Conservation (phyloP, 2,888 invertebrate genomes). For the Monoplex corrugatus region DNA sequence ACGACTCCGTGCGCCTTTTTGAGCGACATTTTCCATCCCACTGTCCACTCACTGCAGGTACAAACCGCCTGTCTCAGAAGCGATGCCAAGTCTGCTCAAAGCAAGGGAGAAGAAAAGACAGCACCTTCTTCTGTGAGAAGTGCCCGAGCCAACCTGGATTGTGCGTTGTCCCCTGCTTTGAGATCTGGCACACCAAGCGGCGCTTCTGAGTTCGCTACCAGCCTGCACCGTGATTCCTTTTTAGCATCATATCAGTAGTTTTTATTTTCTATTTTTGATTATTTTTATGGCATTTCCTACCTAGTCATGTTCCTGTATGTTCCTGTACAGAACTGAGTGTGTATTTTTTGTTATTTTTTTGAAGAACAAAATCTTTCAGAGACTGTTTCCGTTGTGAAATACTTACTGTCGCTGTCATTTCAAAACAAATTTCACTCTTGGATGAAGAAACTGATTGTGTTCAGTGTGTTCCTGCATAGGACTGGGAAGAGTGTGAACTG, state of each 20-base stretch:
- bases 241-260: neutral
- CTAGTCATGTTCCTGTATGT: neutral
- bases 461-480: neutral
- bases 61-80: neutral
- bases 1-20: neutral
- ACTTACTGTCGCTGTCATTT: neutral
- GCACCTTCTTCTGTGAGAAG: neutral
- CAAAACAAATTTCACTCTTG: neutral
- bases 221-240: too few species aligned
- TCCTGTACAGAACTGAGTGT: too few species aligned
- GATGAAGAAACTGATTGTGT: neutral
- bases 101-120: neutral
- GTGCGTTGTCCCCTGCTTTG: neutral
- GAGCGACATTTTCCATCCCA: neutral
- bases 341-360: neutral
- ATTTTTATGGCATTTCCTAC: too few species aligned
- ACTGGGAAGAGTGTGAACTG: neutral
- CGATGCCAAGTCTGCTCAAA: neutral
- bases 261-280: neutral
- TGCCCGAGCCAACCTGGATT: conserved; percentile 20
- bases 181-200: conserved; percentile 3
- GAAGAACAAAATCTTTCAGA: neutral
- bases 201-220: too few species aligned
- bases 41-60: neutral
- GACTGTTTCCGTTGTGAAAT: neutral